phyloP scores from a whole-genome alignment of 2,888 invertebrate genomes.

The Platycnemis pennipes region DNA sequence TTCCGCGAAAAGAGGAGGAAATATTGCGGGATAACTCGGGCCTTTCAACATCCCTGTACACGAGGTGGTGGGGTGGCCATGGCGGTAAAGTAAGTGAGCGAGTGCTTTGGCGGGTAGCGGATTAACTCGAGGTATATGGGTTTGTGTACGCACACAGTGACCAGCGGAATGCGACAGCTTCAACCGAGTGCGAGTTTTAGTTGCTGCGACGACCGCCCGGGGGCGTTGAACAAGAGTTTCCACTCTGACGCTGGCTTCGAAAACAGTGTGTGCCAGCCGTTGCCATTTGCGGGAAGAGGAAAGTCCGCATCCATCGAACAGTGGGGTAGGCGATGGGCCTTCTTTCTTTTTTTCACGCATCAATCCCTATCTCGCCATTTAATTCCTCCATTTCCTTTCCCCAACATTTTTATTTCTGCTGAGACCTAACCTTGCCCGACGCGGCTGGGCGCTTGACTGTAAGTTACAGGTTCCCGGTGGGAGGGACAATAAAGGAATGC shows the following conservation, averaged over 20 bases:
- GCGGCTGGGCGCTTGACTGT: not conserved
- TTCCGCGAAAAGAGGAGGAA: not conserved
- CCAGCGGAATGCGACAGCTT: not conserved
- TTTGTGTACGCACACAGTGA: too few species aligned
- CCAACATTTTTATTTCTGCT: not conserved
- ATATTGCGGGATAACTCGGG: not conserved
- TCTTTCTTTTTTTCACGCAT: slow-evolving; percentile 10
- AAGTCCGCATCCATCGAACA: not conserved
- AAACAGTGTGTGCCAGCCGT: slow-evolving; percentile 36
- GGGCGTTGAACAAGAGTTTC: slow-evolving; percentile 56
- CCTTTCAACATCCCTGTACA: not conserved
- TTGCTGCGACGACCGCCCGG: slow-evolving; percentile 4
- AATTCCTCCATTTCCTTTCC: not conserved
- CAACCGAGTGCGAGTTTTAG: not conserved
- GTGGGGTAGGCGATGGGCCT: not conserved
- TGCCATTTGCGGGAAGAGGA: slow-evolving; percentile 16
- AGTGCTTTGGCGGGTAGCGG: not conserved
- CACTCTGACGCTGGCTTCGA: slow-evolving; percentile 14
- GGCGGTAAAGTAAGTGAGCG: not conserved
- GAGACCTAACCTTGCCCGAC: not conserved
- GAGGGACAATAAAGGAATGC: not conserved
- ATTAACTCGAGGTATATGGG: slow-evolving; percentile 21
- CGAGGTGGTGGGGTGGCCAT: not conserved
- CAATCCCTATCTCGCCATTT: not conserved
- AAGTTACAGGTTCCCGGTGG: not conserved